Base-by-base conservation (phyloP, 2,113 vertebrate genomes). In the Heterotis niloticus region DNA sequence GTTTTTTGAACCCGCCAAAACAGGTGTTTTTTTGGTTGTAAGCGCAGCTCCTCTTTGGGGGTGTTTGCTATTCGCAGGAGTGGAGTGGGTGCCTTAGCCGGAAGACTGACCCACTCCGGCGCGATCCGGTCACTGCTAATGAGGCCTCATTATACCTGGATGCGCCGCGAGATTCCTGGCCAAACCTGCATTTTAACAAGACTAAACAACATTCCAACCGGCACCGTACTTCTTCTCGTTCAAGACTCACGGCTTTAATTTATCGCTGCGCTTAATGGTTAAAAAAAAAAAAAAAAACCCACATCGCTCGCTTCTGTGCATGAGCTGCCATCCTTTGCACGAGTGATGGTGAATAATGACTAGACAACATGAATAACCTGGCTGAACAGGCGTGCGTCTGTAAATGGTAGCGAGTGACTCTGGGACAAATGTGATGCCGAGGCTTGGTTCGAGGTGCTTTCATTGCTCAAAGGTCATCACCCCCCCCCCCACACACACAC, bases 141-240 rank as follows among this genome's bases (percentile, higher is more conserved):
- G 78, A 44, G 73, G 77, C 71, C 81, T 86, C 78, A 79, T 85
- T 83, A 85, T 75, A 69, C n/a, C 20, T 64, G 57, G 71, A 81
- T 66, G 69, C 64, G 17, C 67, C 74, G 79, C 77, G 29, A 7
- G 66, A 54, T 29, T 71, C 68, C n/a, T 44, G 51, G 1, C 28
- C 18, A 71, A 7, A 17, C n/a, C 51, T 28, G 76, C 65, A 57
- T 52, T 56, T 60, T 78, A 78, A 78, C 76, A 68, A 68, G 76
- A 51, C 65, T 44, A 44, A 44, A 44, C n/a, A n/a, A 23, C 18
- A 10, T 52, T 7, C 44, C 17, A 5, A 16, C 28, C n/a, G 0
- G 70, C 20, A 34, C 17, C 10, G 24, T 56, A 11, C 44, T 72
- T 72, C 24, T 52, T 28, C 70, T 18, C 54, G 54, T 54, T 54